These are phyloP conservation scores for Ictalurus furcatus DNA, from an alignment of 2,113 vertebrate genomes.

Conservation along the genomic window DNA sequence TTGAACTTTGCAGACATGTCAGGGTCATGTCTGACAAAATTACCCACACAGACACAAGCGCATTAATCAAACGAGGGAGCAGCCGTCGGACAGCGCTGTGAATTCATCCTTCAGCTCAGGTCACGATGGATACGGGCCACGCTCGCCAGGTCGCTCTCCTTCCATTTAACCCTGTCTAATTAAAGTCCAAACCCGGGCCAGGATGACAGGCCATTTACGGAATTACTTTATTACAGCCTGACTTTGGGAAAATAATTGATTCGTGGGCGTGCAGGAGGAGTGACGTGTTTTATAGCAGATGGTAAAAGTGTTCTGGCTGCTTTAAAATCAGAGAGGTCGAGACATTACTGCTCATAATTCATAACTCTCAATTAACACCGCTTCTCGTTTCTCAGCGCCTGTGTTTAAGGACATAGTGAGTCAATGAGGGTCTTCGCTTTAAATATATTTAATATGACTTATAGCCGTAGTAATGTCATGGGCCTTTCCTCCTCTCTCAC, in stretches of 20 bases:
- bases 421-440: constrained; percentile 9
- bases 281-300: constrained; percentile 31
- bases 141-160: constrained; percentile 57
- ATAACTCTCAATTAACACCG: constrained; percentile 33
- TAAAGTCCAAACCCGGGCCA: constrained; percentile 64
- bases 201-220: constrained; percentile 57
- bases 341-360: constrained; percentile 12
- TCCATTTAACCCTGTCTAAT: constrained; percentile 72
- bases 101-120: constrained; percentile 60
- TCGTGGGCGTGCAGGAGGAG: constrained; percentile 17
- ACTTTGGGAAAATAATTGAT: constrained; percentile 62
- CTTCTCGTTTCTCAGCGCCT: not conserved
- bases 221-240: constrained; percentile 54
- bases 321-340: constrained; percentile 22
- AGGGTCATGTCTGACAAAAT: constrained; percentile 76
- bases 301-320: constrained; percentile 31
- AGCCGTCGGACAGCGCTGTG: constrained; percentile 54
- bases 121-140: constrained; percentile 50
- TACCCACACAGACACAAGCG: constrained; percentile 63
- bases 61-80: constrained; percentile 72
- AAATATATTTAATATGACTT: constrained; percentile 19
- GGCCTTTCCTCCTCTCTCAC: too few species aligned
- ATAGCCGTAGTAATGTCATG: not conserved
- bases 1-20: constrained; percentile 79
- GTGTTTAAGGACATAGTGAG: constrained; percentile 21